phyloP scores from a whole-genome alignment of 2,888 invertebrate genomes.

The Leptarthrus brevirostris region DNA sequence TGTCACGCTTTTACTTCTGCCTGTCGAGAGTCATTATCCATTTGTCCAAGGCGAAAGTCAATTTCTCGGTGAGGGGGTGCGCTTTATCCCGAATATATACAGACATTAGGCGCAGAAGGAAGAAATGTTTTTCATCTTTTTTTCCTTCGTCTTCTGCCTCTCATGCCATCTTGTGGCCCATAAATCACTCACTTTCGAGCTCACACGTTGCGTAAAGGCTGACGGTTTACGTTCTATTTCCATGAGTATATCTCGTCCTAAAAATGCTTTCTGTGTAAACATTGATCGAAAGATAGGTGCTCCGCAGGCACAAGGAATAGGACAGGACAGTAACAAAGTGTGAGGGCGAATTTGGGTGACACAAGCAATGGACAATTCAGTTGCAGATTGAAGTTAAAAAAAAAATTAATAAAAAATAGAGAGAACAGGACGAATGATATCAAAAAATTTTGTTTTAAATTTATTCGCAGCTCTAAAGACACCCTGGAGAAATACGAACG shows the following conservation, averaged over 20 bases:
- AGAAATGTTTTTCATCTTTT: conserved; percentile 17
- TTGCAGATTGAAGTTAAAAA: conserved; percentile 20
- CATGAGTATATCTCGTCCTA: conserved; percentile 15
- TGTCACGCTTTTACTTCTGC: conserved; percentile 41
- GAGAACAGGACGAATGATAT: conserved; percentile 19
- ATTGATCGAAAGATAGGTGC: conserved; percentile 6
- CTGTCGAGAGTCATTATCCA: conserved; percentile 36
- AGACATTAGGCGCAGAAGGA: conserved; percentile 23
- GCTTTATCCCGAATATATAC: conserved; percentile 36
- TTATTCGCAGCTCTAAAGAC: conserved; percentile 38
- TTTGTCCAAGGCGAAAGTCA: conserved; percentile 47
- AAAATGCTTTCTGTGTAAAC: conserved; percentile 14
- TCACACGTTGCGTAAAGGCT: conserved; percentile 44
- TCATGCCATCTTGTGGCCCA: conserved; percentile 38
- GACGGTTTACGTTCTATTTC: conserved; percentile 46
- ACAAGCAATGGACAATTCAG: conserved; percentile 37
- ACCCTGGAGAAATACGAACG: conserved; percentile 32
- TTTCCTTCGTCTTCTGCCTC: conserved; percentile 1
- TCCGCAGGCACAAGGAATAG: background rate
- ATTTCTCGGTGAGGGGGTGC: conserved; percentile 38
- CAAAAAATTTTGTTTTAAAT: conserved; percentile 42
- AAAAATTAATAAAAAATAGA: background rate
- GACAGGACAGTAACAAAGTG: background rate
- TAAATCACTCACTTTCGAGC: conserved; percentile 46
- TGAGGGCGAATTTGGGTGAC: background rate